Percentiles rank a stretch among this genome's conserved stretches.
These are phyloP conservation scores for Atta texana DNA, from an alignment of 1,140 invertebrate species.

Conservation along the genomic window DNA sequence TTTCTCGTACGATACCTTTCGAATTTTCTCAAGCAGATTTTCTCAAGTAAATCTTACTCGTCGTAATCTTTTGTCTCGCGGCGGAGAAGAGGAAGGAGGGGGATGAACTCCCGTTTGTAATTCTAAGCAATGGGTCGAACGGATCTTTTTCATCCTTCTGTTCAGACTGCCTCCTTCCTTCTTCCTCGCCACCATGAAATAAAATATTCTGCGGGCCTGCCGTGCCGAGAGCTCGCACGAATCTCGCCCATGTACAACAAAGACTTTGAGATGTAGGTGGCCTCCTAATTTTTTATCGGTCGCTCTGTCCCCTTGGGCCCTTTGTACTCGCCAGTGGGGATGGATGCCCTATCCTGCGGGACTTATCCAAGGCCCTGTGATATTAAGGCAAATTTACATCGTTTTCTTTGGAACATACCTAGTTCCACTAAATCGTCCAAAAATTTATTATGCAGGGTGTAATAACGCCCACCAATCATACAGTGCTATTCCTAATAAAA, in stretches of 20 bases:
- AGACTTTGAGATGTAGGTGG: conserved; percentile 62
- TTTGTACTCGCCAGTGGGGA: not conserved
- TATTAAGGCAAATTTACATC: conserved; percentile 1
- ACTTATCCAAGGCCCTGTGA: not conserved
- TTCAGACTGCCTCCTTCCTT: not conserved
- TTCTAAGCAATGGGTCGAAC: conserved; percentile 1
- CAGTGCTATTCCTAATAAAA: too few relatives aligned
- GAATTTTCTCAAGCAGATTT: not conserved
- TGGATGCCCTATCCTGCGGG: not conserved
- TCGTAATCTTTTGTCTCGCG: conserved; percentile 25
- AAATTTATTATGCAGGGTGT: not conserved
- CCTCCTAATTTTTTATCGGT: conserved; percentile 69
- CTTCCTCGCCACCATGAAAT: not conserved
- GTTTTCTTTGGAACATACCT: not conserved
- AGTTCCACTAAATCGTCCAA: not conserved
- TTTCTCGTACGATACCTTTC: not conserved
- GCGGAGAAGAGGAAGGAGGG: not conserved
- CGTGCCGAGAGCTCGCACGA: conserved; percentile 26
- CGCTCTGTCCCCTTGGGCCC: not conserved
- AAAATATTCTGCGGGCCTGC: conserved; percentile 63
- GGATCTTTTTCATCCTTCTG: conserved; percentile 27
- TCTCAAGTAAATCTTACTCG: not conserved
- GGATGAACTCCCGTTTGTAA: conserved; percentile 18
- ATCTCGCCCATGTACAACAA: conserved; percentile 64
- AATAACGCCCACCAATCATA: too few relatives aligned